Percentiles rank a stretch among this genome's conserved stretches.
Conservation (phyloP, 2,888 invertebrate genomes). For the Dicyrtomina minuta region DNA sequence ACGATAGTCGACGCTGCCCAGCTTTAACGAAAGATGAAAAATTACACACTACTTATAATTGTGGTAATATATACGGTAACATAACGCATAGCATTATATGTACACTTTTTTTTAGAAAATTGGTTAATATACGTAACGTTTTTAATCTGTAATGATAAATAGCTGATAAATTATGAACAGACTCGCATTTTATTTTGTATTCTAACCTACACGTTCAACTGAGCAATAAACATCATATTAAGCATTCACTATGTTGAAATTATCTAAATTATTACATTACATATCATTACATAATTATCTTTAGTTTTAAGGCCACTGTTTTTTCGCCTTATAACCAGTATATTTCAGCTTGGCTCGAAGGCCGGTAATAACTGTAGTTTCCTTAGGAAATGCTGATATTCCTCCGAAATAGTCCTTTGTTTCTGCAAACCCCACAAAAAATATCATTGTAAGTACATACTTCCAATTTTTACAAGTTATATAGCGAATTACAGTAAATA, state of each 20-base stretch:
- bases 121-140: too few relatives aligned
- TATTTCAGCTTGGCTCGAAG: constrained; percentile 80
- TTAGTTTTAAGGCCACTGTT: constrained; percentile 42
- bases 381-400: constrained; percentile 78
- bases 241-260: neutral
- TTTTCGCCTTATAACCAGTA: constrained; percentile 68
- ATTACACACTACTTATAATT: too few relatives aligned
- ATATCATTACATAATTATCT: neutral
- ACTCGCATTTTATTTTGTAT: constrained; percentile 1
- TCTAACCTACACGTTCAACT: neutral
- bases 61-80: too few relatives aligned
- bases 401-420: constrained; percentile 74
- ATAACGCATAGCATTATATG: too few relatives aligned
- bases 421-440: constrained; percentile 58
- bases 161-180: neutral
- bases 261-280: neutral
- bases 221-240: neutral
- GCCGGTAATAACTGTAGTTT: constrained; percentile 80
- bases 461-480: too few relatives aligned
- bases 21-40: constrained; percentile 8
- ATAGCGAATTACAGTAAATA: too few relatives aligned
- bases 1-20: neutral
- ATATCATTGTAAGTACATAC: neutral
- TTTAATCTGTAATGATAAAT: neutral
- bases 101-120: too few relatives aligned